Percentiles rank a stretch among this genome's conserved stretches.
Evolutionary conservation across 2,113 vertebrate genomes (phyloP).

Genomic region (Cyprinodon variegatus): DNA sequence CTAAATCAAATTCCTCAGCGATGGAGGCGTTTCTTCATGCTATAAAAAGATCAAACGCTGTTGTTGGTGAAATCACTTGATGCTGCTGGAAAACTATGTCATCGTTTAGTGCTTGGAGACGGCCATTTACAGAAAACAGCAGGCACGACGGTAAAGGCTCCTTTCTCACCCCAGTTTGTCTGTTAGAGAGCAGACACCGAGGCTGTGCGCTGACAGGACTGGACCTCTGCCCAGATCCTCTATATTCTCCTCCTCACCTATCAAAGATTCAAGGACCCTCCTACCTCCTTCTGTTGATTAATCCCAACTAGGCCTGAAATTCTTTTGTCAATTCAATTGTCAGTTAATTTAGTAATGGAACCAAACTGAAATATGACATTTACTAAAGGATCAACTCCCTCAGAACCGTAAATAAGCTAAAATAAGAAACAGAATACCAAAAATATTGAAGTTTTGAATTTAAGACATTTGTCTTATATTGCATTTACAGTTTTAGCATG

Average conservation of each 20-base stretch:
- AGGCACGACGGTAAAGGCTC: conserved; percentile 6
- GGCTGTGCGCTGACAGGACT: conserved; percentile 18
- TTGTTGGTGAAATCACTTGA: neutral
- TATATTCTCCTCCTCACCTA: conserved; percentile 7
- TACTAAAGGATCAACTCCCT: too few relatives aligned
- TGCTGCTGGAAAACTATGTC: neutral
- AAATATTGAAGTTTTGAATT: too few relatives aligned
- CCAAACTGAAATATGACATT: too few relatives aligned
- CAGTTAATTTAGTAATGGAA: too few relatives aligned
- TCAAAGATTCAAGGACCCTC: conserved; percentile 29
- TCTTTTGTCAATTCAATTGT: too few relatives aligned
- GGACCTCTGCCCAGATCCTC: conserved; percentile 6
- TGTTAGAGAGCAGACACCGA: conserved; percentile 11
- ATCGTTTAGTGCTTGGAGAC: neutral
- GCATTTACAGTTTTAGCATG: too few relatives aligned
- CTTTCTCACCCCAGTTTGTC: neutral
- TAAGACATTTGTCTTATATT: too few relatives aligned
- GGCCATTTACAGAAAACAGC: conserved; percentile 3
- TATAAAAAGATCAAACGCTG: neutral
- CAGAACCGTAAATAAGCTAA: too few relatives aligned
- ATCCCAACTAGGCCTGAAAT: too few relatives aligned
- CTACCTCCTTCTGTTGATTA: neutral
- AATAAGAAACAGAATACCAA: too few relatives aligned
- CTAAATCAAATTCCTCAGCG: neutral
- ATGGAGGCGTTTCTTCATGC: neutral